These are phyloP conservation scores for Lycophotia porphyrea DNA, from an alignment of 2,888 invertebrate species.

Conservation along the genomic window DNA sequence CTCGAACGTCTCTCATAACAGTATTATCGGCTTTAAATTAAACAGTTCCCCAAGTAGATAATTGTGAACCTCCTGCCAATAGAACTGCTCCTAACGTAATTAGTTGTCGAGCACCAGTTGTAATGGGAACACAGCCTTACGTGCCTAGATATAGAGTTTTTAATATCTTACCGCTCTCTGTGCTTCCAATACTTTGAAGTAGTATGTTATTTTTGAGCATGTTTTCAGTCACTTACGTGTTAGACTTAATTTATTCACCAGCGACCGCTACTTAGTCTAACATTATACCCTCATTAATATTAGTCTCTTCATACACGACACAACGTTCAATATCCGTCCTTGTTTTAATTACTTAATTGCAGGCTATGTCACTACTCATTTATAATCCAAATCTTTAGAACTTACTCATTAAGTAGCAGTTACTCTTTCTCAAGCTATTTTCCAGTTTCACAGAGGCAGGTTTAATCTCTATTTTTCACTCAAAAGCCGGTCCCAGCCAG, in stretches of 20 bases:
- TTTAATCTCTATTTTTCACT: conserved; percentile 61
- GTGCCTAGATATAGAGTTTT: conserved; percentile 34
- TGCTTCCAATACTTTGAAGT: conserved; percentile 18
- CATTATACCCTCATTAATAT: conserved; percentile 20
- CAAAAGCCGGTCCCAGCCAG: conserved; percentile 43
- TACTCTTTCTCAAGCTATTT: conserved; percentile 14
- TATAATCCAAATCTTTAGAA: conserved; percentile 17
- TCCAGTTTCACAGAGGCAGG: conserved; percentile 37
- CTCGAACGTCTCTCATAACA: conserved; percentile 61
- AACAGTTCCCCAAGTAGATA: conserved; percentile 64
- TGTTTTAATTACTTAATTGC: conserved; percentile 11
- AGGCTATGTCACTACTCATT: not conserved
- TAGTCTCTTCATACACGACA: not conserved
- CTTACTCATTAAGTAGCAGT: conserved; percentile 30
- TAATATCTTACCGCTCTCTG: conserved; percentile 23
- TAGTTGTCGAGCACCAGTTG: conserved; percentile 47
- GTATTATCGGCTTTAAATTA: conserved; percentile 68
- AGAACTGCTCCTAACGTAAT: conserved; percentile 59
- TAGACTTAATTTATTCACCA: not conserved
- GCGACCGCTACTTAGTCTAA: not conserved
- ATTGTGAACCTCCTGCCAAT: conserved; percentile 62
- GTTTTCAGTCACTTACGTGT: conserved; percentile 2
- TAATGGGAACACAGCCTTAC: conserved; percentile 28
- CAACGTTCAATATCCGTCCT: conserved; percentile 10
- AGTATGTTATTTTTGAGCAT: conserved; percentile 10